Base-by-base conservation (phyloP, 2,888 invertebrate genomes). In the Meta bourneti region DNA sequence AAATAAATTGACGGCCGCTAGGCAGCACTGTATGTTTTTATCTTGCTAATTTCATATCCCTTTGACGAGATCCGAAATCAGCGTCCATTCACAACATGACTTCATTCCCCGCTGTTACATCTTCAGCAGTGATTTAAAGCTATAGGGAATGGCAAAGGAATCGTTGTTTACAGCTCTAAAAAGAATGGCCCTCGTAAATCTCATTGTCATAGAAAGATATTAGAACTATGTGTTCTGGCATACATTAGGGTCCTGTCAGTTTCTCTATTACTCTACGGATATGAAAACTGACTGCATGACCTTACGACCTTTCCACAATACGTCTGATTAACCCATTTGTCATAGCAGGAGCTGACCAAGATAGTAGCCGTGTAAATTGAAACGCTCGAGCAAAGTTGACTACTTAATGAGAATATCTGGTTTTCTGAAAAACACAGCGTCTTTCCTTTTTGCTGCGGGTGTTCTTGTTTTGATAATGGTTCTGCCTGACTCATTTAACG, bases 281-380 rank as follows among this genome's bases (percentile, higher is more conserved):
- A 16, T 11, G 61, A 84, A 34, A 82, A 54, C 78, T 11, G 70
- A 7, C 34, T 89, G 16, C 34, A 34, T 49, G 82, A 74, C 86
- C 69, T 78, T 69, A 13, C 77, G 70, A 79, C 79, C 81, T 87
- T 82, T 74, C 87, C 52, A 91, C 91, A 91, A 91, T 91, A 51
- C 81, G 54, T 61, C 87, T 91, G 87, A 91, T 91, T 91, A 87
- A 78, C 49, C 78, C 91, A 88, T 91, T 87, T 83, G 87, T 91
- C 91, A 83, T 83, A 19, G 54, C 49, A 5, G 13, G 13, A 16
- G 88, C 49, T 69, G 81, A 69, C 49, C 51, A 80, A 87, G 54
- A 72, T 74, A 78, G 84, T 83, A 61, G 71, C 69, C 71, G 48
- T 48, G 34, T 34, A 83, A 83, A 89, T 83, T 89, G 77, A 89